Evolutionary conservation across 1,140 invertebrate genomes (phyloP).

Genomic region (Notospermus geniculatus): DNA sequence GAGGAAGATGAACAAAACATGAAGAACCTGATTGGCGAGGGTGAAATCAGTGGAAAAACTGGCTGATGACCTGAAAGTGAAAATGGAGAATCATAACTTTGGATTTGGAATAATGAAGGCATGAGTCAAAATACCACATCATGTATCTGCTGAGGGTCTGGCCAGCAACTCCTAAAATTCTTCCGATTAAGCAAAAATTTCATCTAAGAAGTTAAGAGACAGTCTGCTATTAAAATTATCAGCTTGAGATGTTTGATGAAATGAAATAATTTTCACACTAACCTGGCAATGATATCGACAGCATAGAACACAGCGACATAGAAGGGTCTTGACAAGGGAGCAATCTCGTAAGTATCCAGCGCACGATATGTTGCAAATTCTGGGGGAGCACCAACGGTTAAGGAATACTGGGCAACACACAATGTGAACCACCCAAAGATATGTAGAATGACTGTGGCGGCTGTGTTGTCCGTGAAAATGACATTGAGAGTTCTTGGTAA

Average conservation of each 20-base stretch:
- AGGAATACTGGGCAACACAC: constrained; percentile 50
- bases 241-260: too few relatives aligned
- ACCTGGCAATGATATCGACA: constrained; percentile 42
- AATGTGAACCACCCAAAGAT: constrained; percentile 53
- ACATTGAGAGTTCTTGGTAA: constrained; percentile 37
- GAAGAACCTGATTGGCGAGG: constrained; percentile 43
- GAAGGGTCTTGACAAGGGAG: constrained; percentile 47
- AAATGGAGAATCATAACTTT: constrained; percentile 18
- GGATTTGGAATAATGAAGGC: too few relatives aligned
- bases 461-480: constrained; percentile 36
- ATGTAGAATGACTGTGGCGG: constrained; percentile 42
- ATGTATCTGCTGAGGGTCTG: too few relatives aligned
- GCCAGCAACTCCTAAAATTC: constrained; percentile 7
- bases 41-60: constrained; percentile 27
- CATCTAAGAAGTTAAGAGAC: too few relatives aligned
- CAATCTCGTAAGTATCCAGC: constrained; percentile 49
- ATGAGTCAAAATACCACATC: too few relatives aligned
- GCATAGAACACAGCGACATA: constrained; percentile 43
- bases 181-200: constrained; percentile 14
- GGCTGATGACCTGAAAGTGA: constrained; percentile 31
- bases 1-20: constrained; percentile 52
- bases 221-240: too few relatives aligned
- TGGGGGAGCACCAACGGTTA: constrained; percentile 48
- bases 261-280: too few relatives aligned
- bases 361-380: constrained; percentile 54